Base-by-base conservation (phyloP, 2,797 vertebrate species). In the Anisognathus igniventris region DNA sequence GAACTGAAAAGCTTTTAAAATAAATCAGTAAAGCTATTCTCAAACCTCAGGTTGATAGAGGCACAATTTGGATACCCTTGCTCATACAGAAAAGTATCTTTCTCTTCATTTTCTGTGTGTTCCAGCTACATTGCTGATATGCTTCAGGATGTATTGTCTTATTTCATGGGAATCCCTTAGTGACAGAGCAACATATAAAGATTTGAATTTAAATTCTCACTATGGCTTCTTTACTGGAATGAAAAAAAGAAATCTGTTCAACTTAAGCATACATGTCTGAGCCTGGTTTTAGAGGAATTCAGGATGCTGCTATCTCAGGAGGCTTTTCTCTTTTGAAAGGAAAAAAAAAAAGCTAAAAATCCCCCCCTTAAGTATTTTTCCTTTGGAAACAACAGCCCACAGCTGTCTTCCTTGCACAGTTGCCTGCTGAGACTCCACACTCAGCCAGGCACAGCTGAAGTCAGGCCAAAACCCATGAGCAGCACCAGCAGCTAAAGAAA, bases 1-100 rank as follows among this genome's bases (percentile, higher is more conserved):
- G 94, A 97, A 90, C 78, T 71, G 84, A 95, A 97, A 96, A 93
- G 91, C 93, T 96, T 97, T 96, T 80, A 82, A 90, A 95, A 93
- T 95, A 94, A 96, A 96, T 94, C 94, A 93, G 80, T 39, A 79
- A 82, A 92, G 90, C 92, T 88, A 79, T 75, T 90, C 78, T 90
- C 81, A 68, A 94, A 87, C 72, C 93, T 74, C 56, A 73, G 65
- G 81, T 51, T 87, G 86, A 92, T 71, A 92, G 62, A 28, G 64
- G 70, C 33, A 86, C 85, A 72, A 81, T 94, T 76, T 96, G 83
- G 92, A 91, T 86, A 93, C 53, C 60, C 20, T 67, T 68, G 80
- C 71, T 93, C 57, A 39, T 22, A 44, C 6, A 51, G 83, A 71
- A 40, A 74, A 86, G 48, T 67, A 54, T 42, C 45, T 90, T 92